Base-by-base conservation (phyloP, 2,888 invertebrate species). In the Scrobipalpa atriplicella region DNA sequence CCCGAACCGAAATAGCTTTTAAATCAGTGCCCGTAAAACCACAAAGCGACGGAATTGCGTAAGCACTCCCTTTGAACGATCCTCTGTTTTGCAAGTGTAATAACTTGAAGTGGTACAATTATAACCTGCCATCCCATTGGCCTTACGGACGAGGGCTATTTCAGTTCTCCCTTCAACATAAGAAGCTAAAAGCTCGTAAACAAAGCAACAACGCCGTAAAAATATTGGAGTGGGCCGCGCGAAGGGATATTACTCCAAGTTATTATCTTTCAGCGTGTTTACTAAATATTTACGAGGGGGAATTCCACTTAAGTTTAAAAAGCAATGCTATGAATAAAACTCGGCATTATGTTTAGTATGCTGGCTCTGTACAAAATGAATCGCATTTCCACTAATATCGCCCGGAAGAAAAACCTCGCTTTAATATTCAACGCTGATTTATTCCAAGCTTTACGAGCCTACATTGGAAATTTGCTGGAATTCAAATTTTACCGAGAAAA, bases 11-110 rank as follows among this genome's bases (percentile, higher is more conserved):
- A 61, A 52, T 52, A 52, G 21, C 8, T 52, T 21, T 18, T 8
- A 19, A 13, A 19, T 6, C 29, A 16, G 52, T 18, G n/a, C 18
- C 18, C 18, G 52, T 52, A 19, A 52, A 52, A 52, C 21, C 21
- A 29, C 29, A 29, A 29, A 29, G 29, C 29, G 29, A 29, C 2
- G 2, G 29, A 29, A 29, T 29, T 29, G 19, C 52, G 9, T 21
- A 52, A 52, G 18, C 11, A 21, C 38, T 18, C 9, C 62, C 43
- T 21, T 29, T 47, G 21, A 52, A 58, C n/a, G 39, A 54, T 65
- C 62, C 36, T 65, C 67, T 66, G 67, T 67, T 71, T 71, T 68
- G 71, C 68, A 70, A 71, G 66, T 70, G 62, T 68, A 69, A 68
- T 69, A 67, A 63, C 56, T 66, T 62, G 56, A 65, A 68, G 68